phyloP scores from a whole-genome alignment of 2,797 vertebrate genomes.

The Silurus lanzhouensis region DNA sequence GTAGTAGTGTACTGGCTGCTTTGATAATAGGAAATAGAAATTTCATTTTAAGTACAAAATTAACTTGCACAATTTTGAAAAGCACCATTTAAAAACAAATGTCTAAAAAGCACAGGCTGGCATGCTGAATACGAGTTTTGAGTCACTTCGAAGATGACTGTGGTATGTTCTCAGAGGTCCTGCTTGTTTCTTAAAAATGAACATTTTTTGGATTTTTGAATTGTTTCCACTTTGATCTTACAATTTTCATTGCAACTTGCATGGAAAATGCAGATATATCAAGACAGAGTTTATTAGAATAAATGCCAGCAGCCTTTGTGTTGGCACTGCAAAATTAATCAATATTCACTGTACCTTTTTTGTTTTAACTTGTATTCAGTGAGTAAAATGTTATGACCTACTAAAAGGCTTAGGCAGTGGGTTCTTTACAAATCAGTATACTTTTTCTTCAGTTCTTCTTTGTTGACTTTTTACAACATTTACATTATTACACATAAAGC shows the following conservation, averaged over 20 bases:
- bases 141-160: neutral
- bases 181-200: neutral
- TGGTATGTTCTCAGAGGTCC: neutral
- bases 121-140: neutral
- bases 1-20: neutral
- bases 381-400: slow-evolving; percentile 23
- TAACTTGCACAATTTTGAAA: neutral
- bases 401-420: slow-evolving; percentile 37
- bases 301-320: neutral
- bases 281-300: neutral
- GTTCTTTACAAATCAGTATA: neutral
- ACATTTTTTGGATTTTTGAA: no score
- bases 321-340: neutral
- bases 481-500: slow-evolving; percentile 16
- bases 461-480: neutral
- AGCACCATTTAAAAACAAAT: neutral
- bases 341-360: neutral
- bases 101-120: neutral
- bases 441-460: neutral
- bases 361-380: slow-evolving; percentile 17
- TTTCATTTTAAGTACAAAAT: neutral
- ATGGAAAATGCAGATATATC: neutral
- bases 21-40: neutral
- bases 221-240: neutral
- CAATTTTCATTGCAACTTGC: neutral